Evolutionary conservation across 2,113 vertebrate species (phyloP), one percentile per base, ranked within the genome.

Genomic region (Hippocampus comes): DNA sequence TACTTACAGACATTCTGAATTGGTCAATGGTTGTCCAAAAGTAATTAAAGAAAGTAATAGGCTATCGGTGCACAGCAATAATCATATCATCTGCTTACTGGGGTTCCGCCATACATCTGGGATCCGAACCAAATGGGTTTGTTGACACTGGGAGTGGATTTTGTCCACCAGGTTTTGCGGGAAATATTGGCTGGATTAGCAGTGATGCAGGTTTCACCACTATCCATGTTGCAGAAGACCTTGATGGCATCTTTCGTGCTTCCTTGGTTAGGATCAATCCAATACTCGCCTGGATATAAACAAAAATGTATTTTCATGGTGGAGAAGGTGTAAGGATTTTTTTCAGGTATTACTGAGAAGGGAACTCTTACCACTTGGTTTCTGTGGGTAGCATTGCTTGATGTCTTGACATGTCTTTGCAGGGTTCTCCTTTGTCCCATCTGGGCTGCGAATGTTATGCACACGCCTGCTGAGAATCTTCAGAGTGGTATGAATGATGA

Each of bases 221-320:
- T 96, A 73, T 97, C 95, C 97, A 99, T 96, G 75, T 98, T 95
- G 84, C 97, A 99, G 88, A 94, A 93, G 41, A 98, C 97, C 88
- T 93, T 95, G 76, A 99, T 95, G 66, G 97, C 97, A 80, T 99
- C 97, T 89, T 95, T 95, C 12, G 89, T 74, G 76, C 94, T 97
- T 4, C 97, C 97, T 68, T 97, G 96, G 71, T 99, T 99, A 42
- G 97, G 97, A 87, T 99, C 97, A 64, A 99, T 92, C 97, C 97
- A 99, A 73, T 98, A 99, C 41, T 97, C 92, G 3, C 97, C 97
- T 99, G 67, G 48, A 81, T 66, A 3, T 66, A 61, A 49, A 38
- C 48, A 0, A 17, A 20, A 67, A 56, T 2, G 9, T 56, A 56
- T n/a, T 27, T 57, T 55, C 38, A 41, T 15, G 12, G 25, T 60